Percentiles rank a stretch among this genome's conserved stretches.
Evolutionary conservation across 2,797 vertebrate genomes (phyloP).

Genomic region (Australoheros facetus): DNA sequence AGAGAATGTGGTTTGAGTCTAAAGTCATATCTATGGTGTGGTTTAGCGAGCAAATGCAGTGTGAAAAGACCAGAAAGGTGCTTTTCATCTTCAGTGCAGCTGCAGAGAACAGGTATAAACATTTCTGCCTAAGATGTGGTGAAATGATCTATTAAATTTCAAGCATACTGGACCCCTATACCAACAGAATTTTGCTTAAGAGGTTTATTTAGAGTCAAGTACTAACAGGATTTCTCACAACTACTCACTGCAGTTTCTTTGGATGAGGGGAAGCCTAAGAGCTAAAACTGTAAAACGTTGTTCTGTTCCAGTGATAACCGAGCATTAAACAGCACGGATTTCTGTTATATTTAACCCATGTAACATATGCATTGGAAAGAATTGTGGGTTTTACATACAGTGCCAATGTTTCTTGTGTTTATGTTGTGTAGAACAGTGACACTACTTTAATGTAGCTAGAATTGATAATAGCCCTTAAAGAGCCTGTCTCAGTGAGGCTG

Average conservation of each 20-base stretch:
- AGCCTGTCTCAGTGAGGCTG: slow-evolving; percentile 47
- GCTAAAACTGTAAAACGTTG: background rate
- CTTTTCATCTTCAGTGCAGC: background rate
- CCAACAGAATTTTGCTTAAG: background rate
- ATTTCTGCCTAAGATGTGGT: background rate
- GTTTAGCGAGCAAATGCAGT: background rate
- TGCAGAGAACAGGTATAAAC: background rate
- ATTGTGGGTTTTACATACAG: slow-evolving; percentile 24
- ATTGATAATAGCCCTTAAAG: slow-evolving; percentile 71
- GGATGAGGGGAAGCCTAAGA: background rate
- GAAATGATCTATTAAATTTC: background rate
- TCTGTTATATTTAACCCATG: slow-evolving; percentile 5
- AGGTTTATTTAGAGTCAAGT: background rate
- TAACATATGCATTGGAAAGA: slow-evolving; percentile 5
- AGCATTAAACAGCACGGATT: background rate
- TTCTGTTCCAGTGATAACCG: background rate
- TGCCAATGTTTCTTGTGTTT: slow-evolving; percentile 46
- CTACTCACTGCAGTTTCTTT: too few relatives aligned
- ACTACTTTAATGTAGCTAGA: slow-evolving; percentile 73
- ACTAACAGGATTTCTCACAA: background rate
- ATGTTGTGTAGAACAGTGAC: slow-evolving; percentile 54
- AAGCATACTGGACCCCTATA: background rate
- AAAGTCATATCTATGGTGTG: background rate
- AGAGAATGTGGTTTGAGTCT: background rate
- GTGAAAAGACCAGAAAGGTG: background rate